These are phyloP conservation scores for Sebastes vulpes DNA, from an alignment of 2,797 vertebrate genomes.

Conservation along the genomic window DNA sequence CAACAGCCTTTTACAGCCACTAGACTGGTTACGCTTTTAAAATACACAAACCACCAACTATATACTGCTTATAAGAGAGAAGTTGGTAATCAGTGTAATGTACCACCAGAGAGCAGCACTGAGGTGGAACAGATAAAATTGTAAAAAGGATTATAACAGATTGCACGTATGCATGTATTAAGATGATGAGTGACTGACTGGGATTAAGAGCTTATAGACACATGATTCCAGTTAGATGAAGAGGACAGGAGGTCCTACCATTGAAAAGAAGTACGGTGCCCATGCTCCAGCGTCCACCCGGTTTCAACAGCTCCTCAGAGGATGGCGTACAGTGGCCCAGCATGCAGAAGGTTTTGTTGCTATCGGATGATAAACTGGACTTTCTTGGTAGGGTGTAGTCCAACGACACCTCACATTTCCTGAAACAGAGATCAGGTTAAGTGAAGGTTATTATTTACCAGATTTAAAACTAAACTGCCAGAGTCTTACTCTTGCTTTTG, in stretches of 20 bases:
- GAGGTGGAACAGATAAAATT: constrained; percentile 6
- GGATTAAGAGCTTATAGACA: background rate
- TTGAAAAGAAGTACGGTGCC: constrained; percentile 97
- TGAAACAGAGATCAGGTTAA: constrained; percentile 58
- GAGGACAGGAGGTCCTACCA: constrained; percentile 78
- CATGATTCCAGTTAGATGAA: background rate
- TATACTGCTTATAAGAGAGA: background rate
- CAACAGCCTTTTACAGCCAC: constrained; percentile 9
- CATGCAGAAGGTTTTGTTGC: constrained; percentile 97
- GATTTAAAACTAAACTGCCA: background rate
- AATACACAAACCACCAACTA: constrained; percentile 15
- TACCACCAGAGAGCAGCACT: constrained; percentile 38
- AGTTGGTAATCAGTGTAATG: background rate
- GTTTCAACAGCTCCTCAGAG: constrained; percentile 87
- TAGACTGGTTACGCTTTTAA: constrained; percentile 5
- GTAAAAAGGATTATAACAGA: constrained; percentile 4
- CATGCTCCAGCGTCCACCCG: constrained; percentile 88
- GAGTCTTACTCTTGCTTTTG: background rate
- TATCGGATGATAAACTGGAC: constrained; percentile 94
- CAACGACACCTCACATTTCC: constrained; percentile 92
- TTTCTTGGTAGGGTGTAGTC: constrained; percentile 95
- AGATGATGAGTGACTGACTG: background rate
- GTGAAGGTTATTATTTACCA: background rate
- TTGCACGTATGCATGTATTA: background rate
- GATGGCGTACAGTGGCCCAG: constrained; percentile 89